Conservation (phyloP, 2,888 invertebrate genomes). For the Chrysotoxum bicinctum region DNA sequence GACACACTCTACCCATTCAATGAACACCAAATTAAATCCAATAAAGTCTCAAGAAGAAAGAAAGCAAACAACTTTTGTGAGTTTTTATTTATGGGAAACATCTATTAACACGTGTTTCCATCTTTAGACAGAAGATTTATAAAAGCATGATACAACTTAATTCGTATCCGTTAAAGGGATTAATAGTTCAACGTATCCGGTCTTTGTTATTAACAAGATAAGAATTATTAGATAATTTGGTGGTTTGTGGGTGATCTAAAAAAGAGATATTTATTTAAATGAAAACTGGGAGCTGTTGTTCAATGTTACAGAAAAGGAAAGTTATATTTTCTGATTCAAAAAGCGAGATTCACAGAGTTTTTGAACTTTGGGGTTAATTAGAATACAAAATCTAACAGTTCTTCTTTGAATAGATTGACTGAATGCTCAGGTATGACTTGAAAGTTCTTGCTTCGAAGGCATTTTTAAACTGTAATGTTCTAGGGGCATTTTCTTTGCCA, state of each 20-base stretch:
- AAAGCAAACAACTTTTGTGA: neutral
- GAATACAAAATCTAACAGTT: too few relatives aligned
- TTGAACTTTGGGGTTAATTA: too few relatives aligned
- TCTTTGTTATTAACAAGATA: neutral
- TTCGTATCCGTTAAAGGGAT: slow-evolving; percentile 9
- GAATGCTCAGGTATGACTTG: too few relatives aligned
- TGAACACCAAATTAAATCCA: neutral
- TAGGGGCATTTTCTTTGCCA: too few relatives aligned
- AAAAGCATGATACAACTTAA: neutral
- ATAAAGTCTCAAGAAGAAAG: neutral
- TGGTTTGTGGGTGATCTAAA: neutral
- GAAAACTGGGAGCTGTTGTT: too few relatives aligned
- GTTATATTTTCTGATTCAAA: too few relatives aligned
- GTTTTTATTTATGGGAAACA: neutral
- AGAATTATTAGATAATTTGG: neutral
- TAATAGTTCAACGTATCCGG: neutral
- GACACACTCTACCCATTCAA: neutral
- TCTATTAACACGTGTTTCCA: neutral
- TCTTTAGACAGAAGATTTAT: neutral
- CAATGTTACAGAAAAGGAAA: too few relatives aligned
- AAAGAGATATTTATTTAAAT: neutral
- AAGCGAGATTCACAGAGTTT: too few relatives aligned
- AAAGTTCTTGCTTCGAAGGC: too few relatives aligned
- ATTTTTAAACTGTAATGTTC: too few relatives aligned
- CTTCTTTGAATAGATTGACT: too few relatives aligned